phyloP scores from a whole-genome alignment of 2,113 vertebrate species.

The Riparia riparia region DNA sequence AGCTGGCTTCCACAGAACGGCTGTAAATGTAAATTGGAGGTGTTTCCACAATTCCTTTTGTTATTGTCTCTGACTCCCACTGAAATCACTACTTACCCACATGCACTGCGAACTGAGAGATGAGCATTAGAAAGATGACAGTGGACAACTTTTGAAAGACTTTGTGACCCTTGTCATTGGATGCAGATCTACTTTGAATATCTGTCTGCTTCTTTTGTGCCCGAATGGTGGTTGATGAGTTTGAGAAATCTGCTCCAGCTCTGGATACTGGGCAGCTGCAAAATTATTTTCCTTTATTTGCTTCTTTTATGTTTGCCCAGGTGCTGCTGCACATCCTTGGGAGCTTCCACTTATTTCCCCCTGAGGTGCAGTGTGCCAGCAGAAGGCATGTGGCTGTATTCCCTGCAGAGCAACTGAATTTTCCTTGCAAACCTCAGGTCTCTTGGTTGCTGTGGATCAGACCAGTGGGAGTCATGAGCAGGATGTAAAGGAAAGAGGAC shows the following conservation, averaged over 20 bases:
- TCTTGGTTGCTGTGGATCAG: neutral
- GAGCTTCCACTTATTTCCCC: neutral
- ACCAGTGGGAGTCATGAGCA: neutral
- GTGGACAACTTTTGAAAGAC: neutral
- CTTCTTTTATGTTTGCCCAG: neutral
- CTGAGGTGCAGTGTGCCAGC: neutral
- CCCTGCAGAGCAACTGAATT: neutral
- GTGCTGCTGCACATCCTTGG: neutral
- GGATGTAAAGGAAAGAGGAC: neutral
- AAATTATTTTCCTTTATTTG: neutral
- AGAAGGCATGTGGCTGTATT: neutral
- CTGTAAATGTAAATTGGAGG: neutral
- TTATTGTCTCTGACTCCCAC: neutral
- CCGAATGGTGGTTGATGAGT: neutral
- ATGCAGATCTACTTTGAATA: neutral
- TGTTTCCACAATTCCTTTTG: neutral
- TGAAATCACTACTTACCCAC: neutral
- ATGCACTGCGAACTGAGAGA: neutral
- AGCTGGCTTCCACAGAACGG: neutral
- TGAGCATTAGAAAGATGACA: neutral
- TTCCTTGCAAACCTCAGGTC: neutral
- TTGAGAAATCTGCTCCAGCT: neutral
- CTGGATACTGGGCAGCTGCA: neutral
- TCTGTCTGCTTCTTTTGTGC: neutral
- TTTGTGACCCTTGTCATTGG: neutral